These are phyloP conservation scores for Podilymbus podiceps DNA, from an alignment of 2,113 vertebrate species.

Conservation along the genomic window DNA sequence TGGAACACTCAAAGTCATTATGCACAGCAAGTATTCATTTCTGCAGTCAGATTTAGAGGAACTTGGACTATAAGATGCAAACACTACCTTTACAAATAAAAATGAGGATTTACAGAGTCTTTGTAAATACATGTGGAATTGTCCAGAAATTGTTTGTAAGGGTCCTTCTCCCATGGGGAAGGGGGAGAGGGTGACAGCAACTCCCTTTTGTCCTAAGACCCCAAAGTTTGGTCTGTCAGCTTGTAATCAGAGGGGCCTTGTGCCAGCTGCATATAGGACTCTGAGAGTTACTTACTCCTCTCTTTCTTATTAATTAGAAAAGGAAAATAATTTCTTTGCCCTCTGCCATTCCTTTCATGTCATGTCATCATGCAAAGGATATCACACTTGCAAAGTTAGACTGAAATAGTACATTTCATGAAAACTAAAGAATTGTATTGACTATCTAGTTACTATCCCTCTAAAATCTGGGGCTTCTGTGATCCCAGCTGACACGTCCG, in stretches of 20 bases:
- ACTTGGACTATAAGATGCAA: not conserved
- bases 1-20: not conserved
- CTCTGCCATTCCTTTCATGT: not conserved
- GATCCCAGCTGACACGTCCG: not conserved
- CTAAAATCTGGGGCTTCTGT: not conserved
- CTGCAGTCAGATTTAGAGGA: not conserved
- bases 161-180: not conserved
- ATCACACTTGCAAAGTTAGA: not conserved
- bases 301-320: not conserved
- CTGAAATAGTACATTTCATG: not conserved
- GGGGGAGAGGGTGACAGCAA: not conserved
- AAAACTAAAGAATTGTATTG: not conserved
- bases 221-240: not conserved
- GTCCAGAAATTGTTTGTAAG: not conserved
- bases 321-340: not conserved
- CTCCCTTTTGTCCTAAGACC: not conserved
- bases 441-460: not conserved
- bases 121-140: not conserved
- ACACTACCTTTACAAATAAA: not conserved
- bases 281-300: not conserved
- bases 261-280: not conserved
- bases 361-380: not conserved
- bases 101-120: not conserved
- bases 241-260: not conserved
- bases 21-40: not conserved